phyloP scores from a whole-genome alignment of 2,797 vertebrate species.

The Chiloscyllium punctatum region DNA sequence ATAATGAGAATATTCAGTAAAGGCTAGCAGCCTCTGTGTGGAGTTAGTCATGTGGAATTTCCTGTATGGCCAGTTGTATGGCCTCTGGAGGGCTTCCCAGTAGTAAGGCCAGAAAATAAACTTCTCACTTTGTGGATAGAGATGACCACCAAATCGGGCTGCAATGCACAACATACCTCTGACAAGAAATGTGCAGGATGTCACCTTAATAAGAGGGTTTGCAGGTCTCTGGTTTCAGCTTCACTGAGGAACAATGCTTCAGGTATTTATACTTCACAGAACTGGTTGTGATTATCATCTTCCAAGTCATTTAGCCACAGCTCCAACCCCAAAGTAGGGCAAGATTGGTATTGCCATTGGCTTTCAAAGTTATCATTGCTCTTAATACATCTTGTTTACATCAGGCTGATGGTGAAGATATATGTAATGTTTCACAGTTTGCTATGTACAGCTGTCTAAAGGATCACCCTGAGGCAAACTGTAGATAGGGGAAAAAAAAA shows the following conservation, averaged over 20 bases:
- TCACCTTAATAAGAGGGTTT: background rate
- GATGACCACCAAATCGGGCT: background rate
- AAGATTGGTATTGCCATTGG: background rate
- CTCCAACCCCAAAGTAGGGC: background rate
- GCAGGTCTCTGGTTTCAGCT: background rate
- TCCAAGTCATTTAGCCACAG: background rate
- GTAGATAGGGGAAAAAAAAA: background rate
- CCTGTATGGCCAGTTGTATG: no score
- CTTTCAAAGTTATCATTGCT: background rate
- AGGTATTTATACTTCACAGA: background rate
- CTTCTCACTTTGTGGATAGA: background rate
- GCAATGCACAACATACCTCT: background rate
- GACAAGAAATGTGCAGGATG: background rate
- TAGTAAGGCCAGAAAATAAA: no score
- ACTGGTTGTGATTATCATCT: background rate
- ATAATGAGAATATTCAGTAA: no score
- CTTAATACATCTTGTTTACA: background rate
- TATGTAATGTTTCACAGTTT: no score
- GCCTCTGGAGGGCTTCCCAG: no score
- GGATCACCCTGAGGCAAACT: background rate
- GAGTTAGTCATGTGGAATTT: no score
- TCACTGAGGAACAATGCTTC: background rate
- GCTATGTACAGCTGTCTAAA: no score
- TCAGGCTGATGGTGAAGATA: background rate
- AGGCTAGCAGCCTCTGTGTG: no score